Evolutionary conservation across 2,113 vertebrate genomes (phyloP).

Genomic region (Gallinago paraguaiae): DNA sequence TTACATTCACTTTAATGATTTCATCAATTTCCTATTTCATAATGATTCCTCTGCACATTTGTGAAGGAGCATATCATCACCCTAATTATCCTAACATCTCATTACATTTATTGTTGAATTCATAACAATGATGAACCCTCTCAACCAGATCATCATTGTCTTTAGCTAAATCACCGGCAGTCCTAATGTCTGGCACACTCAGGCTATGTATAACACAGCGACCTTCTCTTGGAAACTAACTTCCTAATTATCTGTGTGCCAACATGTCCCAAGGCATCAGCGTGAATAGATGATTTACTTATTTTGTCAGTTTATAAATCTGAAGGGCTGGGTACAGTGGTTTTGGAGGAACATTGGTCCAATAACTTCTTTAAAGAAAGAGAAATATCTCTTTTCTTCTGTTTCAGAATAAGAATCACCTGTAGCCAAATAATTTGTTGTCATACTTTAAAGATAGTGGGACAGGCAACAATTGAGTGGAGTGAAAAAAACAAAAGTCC

Average conservation of each 20-base stretch:
- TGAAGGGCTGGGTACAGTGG: not conserved
- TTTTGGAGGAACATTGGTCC: not conserved
- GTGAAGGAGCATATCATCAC: not conserved
- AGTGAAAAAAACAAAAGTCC: not conserved
- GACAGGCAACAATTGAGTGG: not conserved
- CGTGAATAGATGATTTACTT: not conserved
- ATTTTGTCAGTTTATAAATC: not conserved
- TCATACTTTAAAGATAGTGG: not conserved
- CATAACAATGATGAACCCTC: not conserved
- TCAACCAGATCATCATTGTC: not conserved
- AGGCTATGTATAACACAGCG: not conserved
- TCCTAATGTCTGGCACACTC: not conserved
- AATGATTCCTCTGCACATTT: slow-evolving; percentile 1
- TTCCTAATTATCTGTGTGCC: not conserved
- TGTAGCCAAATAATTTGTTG: not conserved
- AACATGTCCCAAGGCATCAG: not conserved
- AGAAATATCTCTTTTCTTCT: not conserved
- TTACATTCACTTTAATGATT: slow-evolving; percentile 13
- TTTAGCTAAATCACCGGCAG: not conserved
- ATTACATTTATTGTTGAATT: not conserved
- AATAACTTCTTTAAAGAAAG: not conserved
- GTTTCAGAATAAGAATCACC: not conserved
- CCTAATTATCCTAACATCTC: not conserved
- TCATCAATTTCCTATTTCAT: not conserved
- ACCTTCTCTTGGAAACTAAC: not conserved